A percentile compares a stretch with the other conserved stretches of the same genome.
Evolutionary conservation across 1,140 invertebrate genomes (phyloP).

Genomic region (Drosophila mayri): DNA sequence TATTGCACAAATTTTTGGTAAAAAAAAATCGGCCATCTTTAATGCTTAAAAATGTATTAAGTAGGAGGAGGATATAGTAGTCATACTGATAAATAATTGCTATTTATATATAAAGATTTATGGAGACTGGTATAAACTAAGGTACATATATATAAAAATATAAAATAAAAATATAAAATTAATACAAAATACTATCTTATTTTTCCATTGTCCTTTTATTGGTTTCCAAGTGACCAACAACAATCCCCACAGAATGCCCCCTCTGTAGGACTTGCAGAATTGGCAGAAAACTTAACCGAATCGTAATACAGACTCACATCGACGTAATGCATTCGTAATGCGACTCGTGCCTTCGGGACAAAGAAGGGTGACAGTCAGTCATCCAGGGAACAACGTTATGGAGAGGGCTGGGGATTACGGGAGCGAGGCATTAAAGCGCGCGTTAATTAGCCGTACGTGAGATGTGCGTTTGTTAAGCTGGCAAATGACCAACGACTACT

Average conservation of each 20-base stretch:
- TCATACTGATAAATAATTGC: neutral
- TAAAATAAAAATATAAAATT: no score
- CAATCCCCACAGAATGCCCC: no score
- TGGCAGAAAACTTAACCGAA: neutral
- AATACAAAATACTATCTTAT: neutral
- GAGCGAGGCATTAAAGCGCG: constrained; percentile 64
- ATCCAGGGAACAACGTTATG: constrained; percentile 5
- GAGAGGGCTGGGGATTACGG: constrained; percentile 14
- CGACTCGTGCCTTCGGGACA: constrained; percentile 40
- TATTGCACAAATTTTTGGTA: constrained; percentile 40
- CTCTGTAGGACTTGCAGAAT: neutral
- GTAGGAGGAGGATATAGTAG: neutral
- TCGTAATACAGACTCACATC: constrained; percentile 9
- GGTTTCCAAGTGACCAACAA: neutral
- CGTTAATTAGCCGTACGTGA: constrained; percentile 78
- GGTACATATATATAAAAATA: no score
- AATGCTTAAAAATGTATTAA: neutral
- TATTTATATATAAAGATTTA: no score
- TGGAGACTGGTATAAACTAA: no score
- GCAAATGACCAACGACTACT: constrained; percentile 45
- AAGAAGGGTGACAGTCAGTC: constrained; percentile 28
- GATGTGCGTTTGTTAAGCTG: constrained; percentile 74
- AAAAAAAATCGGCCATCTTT: neutral
- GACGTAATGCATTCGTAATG: constrained; percentile 46
- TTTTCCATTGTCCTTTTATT: neutral